Evolutionary conservation across 2,888 invertebrate genomes (phyloP).

Genomic region (Eupithecia dodoneata): DNA sequence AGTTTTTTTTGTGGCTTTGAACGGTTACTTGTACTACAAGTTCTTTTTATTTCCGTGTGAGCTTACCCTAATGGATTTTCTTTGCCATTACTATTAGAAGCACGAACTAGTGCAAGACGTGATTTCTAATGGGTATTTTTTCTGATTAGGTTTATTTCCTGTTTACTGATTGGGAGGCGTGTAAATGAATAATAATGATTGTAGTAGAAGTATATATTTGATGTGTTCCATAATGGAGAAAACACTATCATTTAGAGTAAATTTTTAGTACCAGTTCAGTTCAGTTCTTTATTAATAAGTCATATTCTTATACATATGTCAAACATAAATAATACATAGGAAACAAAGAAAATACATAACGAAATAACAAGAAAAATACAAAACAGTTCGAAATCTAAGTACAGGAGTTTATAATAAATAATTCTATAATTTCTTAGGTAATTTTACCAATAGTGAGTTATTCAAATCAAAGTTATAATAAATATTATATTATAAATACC

Average conservation of each 20-base stretch:
- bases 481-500: too few species aligned
- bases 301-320: too few species aligned
- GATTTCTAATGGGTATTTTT: neutral
- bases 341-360: too few species aligned
- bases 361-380: too few species aligned
- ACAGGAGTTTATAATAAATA: too few species aligned
- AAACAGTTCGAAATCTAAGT: too few species aligned
- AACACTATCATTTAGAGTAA: neutral
- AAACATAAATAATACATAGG: too few species aligned
- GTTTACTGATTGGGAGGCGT: neutral
- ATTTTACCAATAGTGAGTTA: too few species aligned
- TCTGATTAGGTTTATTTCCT: neutral
- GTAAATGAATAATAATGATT: neutral
- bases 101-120: constrained; percentile 8
- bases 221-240: neutral
- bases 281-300: too few species aligned
- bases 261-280: neutral
- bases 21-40: neutral
- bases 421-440: too few species aligned
- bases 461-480: too few species aligned
- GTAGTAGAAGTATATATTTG: neutral
- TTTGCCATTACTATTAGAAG: constrained; percentile 27
- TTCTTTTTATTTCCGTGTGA: neutral
- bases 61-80: constrained; percentile 15
- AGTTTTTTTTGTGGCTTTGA: neutral